A percentile compares a stretch with the other conserved stretches of the same genome.
Conservation (phyloP, 2,888 invertebrate species). For the Trichogramma evanescens region DNA sequence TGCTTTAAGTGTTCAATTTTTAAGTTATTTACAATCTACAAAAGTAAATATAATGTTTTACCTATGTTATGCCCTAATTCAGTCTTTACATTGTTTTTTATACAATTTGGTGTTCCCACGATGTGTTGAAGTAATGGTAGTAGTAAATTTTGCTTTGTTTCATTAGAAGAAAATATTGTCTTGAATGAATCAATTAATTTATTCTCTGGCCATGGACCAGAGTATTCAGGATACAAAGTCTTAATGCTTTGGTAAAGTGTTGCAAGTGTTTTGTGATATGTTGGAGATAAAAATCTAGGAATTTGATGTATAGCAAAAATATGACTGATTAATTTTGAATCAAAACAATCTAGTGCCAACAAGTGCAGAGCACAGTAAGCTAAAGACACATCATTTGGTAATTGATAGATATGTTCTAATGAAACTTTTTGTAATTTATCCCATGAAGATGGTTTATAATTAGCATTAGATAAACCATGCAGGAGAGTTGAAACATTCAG, state of each 20-base stretch:
- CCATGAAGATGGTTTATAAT: conserved; percentile 15
- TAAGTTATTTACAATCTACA: neutral
- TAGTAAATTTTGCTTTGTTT: conserved; percentile 38
- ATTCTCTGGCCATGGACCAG: conserved; percentile 47
- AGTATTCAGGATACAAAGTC: conserved; percentile 47
- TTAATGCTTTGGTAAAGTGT: conserved; percentile 54
- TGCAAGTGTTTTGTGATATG: neutral
- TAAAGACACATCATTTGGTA: conserved; percentile 41
- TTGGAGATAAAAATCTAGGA: conserved; percentile 25
- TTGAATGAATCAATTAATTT: conserved; percentile 41
- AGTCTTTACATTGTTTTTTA: conserved; percentile 52
- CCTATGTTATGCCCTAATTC: conserved; percentile 54
- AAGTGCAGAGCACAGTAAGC: conserved; percentile 52
- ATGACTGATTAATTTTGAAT: conserved; percentile 50
- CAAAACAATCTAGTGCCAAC: conserved; percentile 55
- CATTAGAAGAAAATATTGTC: conserved; percentile 28
- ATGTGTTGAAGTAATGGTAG: conserved; percentile 50
- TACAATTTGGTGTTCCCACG: conserved; percentile 54
- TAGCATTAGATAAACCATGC: conserved; percentile 7
- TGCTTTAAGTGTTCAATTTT: neutral
- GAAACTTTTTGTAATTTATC: neutral
- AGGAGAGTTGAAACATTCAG: neutral
- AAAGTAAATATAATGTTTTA: conserved; percentile 32
- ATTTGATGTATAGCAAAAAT: conserved; percentile 18
- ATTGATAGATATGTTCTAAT: neutral